A percentile compares a stretch with the other conserved stretches of the same genome.
Conservation (phyloP, 1,140 invertebrate species). For the Drosophila asahinai region DNA sequence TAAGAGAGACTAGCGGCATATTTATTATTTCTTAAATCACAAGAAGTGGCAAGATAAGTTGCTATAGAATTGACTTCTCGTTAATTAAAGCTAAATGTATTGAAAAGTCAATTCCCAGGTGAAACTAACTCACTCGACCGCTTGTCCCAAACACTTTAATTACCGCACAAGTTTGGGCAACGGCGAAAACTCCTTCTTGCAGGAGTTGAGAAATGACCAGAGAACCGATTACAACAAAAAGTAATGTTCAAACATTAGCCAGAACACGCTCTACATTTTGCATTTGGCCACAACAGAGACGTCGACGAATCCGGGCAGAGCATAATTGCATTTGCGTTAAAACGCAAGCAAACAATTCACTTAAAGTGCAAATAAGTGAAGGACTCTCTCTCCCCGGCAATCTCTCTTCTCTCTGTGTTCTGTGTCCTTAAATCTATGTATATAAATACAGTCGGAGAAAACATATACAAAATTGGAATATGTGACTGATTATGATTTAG, state of each 20-base stretch:
- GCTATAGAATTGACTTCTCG: neutral
- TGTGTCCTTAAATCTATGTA: conserved; percentile 5
- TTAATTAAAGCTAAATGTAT: conserved; percentile 2
- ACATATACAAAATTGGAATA: neutral
- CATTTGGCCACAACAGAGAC: conserved; percentile 48
- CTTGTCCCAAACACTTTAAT: conserved; percentile 46
- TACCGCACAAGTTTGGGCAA: conserved; percentile 15
- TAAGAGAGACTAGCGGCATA: no score
- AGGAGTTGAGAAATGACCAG: conserved; percentile 31
- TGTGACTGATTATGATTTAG: no score
- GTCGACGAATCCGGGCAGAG: conserved; percentile 45
- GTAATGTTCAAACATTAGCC: conserved; percentile 70
- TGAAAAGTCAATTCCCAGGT: conserved; percentile 38
- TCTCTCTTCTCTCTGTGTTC: neutral
- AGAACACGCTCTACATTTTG: conserved; percentile 57
- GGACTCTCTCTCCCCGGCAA: conserved; percentile 26
- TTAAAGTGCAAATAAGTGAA: conserved; percentile 81
- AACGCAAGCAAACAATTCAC: conserved; percentile 84
- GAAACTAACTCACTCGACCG: conserved; percentile 9
- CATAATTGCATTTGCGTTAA: conserved; percentile 84
- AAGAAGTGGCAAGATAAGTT: neutral
- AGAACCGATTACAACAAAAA: conserved; percentile 62
- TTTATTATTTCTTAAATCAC: neutral
- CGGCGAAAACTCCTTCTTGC: conserved; percentile 6
- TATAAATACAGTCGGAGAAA: conserved; percentile 1